Evolutionary conservation across 2,888 invertebrate genomes (phyloP), one percentile per base, ranked within the genome.

Genomic region (Odontomyia ornata): DNA sequence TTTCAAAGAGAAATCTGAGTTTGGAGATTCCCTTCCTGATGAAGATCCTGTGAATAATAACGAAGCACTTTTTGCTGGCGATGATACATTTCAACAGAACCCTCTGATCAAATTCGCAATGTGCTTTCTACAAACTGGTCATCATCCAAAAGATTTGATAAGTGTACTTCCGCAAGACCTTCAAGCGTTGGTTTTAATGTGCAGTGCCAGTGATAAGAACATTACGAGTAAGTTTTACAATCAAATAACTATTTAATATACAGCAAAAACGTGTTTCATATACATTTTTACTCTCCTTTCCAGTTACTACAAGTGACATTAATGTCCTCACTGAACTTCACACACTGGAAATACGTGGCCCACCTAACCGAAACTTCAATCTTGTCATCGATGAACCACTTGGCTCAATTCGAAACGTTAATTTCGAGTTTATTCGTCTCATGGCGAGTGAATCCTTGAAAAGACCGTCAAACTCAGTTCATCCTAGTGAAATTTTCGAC

Each of bases 311-410:
- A 15, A 86, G 85, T 80, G 82, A 83, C 67, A 80, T 87, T 27
- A 83, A 83, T 15, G 78, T 81, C 1, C 82, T 87, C 0, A 83
- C 82, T 60, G 88, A 90, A 78, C 84, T 92, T 47, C 85, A 87
- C 80, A 90, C 89, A 1, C 83, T 92, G 62, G 91, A 92, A 82
- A 85, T 92, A 67, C 89, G 91, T 78, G 92, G 92, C 7, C 86
- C 87, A 1, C 87, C 85, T 1, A 87, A 87, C 80, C 82, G 84
- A 56, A 84, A 85, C 30, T 83, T 89, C 27, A 83, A 86, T 52
- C 84, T 89, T 73, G 85, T 88, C 72, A 87, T 90, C 56, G 89
- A 89, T 81, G 85, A 85, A 56, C 85, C 89, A 1, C 80, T 89
- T 57, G 82, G 84, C 13, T 83, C 87, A 71, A 80, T 90, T 62